These are phyloP conservation scores for Heterocephalus glaber DNA, from an alignment of 2,113 vertebrate genomes.

Conservation along the genomic window DNA sequence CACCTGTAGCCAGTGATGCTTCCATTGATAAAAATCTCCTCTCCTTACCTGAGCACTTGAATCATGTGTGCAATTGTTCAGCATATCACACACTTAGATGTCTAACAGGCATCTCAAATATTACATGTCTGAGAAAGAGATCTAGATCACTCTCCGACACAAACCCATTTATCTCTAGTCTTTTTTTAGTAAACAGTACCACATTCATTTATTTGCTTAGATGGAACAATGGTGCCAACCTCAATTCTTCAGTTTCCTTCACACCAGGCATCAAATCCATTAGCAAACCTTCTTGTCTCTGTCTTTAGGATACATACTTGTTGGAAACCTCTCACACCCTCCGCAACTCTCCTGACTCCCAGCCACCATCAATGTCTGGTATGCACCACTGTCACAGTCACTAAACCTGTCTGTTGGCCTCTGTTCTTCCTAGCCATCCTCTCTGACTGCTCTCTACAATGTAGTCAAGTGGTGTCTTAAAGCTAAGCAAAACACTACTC, in stretches of 20 bases:
- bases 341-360: background rate
- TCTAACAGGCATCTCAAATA: background rate
- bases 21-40: background rate
- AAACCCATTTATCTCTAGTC: background rate
- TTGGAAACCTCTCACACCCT: background rate
- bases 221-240: background rate
- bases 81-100: too few relatives aligned
- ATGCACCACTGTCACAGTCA: background rate
- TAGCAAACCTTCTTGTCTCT: background rate
- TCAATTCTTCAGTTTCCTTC: background rate
- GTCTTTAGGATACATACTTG: background rate
- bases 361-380: background rate
- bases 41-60: background rate
- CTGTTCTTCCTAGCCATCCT: background rate
- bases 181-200: background rate
- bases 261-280: background rate
- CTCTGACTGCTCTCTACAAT: background rate
- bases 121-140: background rate
- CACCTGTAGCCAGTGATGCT: background rate
- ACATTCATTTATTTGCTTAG: background rate
- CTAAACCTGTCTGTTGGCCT: background rate
- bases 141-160: background rate
- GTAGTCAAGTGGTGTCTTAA: background rate
- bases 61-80: background rate
- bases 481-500: background rate